Evolutionary conservation across 1,140 invertebrate genomes (phyloP).

Genomic region (Zaprionus africanus): DNA sequence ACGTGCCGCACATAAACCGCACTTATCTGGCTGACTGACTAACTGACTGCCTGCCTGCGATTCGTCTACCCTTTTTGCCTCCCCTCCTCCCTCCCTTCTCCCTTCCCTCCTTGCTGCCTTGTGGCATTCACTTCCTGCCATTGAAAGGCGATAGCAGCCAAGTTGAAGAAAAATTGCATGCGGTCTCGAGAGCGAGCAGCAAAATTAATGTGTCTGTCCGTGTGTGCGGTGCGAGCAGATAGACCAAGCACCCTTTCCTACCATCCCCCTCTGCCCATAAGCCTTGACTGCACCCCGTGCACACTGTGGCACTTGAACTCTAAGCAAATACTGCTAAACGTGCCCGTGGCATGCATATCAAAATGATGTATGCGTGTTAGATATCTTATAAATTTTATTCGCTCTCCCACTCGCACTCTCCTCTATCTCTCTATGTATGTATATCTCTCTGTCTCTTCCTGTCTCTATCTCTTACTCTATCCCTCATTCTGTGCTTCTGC

Average conservation of each 20-base stretch:
- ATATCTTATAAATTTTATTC: conserved; percentile 82
- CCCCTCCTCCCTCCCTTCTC: neutral
- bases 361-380: conserved; percentile 80
- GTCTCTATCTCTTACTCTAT: conserved; percentile 3
- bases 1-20: conserved; percentile 80
- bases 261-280: conserved; percentile 6
- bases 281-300: conserved; percentile 4
- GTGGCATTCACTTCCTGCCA: conserved; percentile 57
- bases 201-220: conserved; percentile 79
- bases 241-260: conserved; percentile 2
- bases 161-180: conserved; percentile 77
- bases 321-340: conserved; percentile 75
- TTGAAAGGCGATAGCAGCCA: conserved; percentile 71
- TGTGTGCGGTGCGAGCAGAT: conserved; percentile 41
- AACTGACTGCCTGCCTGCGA: conserved; percentile 54
- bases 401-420: conserved; percentile 2
- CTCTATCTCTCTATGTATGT: neutral
- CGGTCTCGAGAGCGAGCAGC: conserved; percentile 73
- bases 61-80: conserved; percentile 10
- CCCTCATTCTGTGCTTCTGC: neutral
- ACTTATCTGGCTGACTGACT: conserved; percentile 80
- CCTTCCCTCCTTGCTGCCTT: neutral
- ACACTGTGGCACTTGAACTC: conserved; percentile 15
- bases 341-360: conserved; percentile 73
- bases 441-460: conserved; percentile 11